Evolutionary conservation across 2,888 invertebrate genomes (phyloP), one percentile per base, ranked within the genome.

Genomic region (Chirona hameri): DNA sequence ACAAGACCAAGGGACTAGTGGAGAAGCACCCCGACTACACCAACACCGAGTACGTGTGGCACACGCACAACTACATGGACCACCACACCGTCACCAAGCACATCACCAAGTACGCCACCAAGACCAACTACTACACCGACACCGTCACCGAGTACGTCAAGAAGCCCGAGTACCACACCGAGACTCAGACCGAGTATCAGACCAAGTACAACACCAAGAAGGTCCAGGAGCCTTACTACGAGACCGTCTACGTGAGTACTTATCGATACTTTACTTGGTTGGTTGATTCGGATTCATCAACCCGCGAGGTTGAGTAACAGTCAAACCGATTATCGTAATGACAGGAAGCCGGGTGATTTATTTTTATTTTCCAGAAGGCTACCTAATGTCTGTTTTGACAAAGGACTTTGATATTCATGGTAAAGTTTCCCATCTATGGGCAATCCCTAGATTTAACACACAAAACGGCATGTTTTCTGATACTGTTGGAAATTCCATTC

Each of bases 41-140:
- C 80, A 55, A 48, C 80, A 80, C 80, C 80, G 80, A 80, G 80
- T 80, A 80, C 29, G 80, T 80, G 27, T 80, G 80, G 80, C 80
- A 80, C 80, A 80, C 80, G 52, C 80, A 80, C 80, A 80, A 80
- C 80, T 80, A 80, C 80, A 80, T 52, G 81, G 83, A 85, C 79
- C 84, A 85, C 82, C 84, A 84, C 81, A 83, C 84, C 1, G 84
- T 83, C n/a, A 83, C 85, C 21, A 83, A 84, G 72, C 84, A 85
- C 72, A 84, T 84, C 81, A 84, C n/a, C 85, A 18, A 84, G 84
- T 79, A 84, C 84, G 83, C 84, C 84, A 65, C 84, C 84, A 65
- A 80, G 82, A 85, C 85, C 79, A 72, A 84, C 60, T 39, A 39
- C 52, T 79, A 76, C 76, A 84, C 46, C 84, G 84, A 85, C 29